Evolutionary conservation across 2,797 vertebrate genomes (phyloP).

Genomic region (Fistularia commersonii): DNA sequence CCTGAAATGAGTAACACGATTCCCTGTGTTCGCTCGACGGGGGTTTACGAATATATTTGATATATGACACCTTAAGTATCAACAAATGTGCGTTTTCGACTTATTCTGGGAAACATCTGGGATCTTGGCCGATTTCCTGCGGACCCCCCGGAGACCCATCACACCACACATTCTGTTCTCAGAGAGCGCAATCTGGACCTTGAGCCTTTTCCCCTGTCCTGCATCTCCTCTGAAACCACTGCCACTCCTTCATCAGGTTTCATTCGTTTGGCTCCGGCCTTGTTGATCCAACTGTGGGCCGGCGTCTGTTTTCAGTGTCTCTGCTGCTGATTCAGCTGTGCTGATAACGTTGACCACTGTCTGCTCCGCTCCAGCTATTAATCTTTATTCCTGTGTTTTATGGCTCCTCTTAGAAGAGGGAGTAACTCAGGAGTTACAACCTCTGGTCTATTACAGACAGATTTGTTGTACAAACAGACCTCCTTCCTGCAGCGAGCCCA

Average conservation of each 20-base stretch:
- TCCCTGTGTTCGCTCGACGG: too few relatives aligned
- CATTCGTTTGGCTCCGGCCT: constrained; percentile 26
- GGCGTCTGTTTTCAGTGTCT: constrained; percentile 40
- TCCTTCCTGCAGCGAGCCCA: neutral
- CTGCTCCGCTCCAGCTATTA: constrained; percentile 16
- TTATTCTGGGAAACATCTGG: neutral
- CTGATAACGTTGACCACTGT: constrained; percentile 20
- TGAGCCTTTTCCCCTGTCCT: constrained; percentile 10
- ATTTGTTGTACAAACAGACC: constrained; percentile 19
- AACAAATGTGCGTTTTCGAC: too few relatives aligned
- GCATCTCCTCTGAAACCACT: constrained; percentile 8
- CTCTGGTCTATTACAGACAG: constrained; percentile 7
- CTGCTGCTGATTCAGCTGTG: constrained; percentile 40
- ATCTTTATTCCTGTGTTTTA: constrained; percentile 29
- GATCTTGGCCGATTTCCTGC: too few relatives aligned
- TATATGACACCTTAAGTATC: too few relatives aligned
- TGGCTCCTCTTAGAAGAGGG: too few relatives aligned
- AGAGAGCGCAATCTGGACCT: constrained; percentile 10
- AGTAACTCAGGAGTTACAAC: constrained; percentile 19
- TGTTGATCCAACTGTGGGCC: constrained; percentile 44
- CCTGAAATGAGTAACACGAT: too few relatives aligned
- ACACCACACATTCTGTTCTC: neutral
- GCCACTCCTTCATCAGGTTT: constrained; percentile 45
- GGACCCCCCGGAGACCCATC: too few relatives aligned
- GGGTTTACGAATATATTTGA: too few relatives aligned